Evolutionary conservation across 2,888 invertebrate genomes (phyloP).

Genomic region (Apodemia zela): DNA sequence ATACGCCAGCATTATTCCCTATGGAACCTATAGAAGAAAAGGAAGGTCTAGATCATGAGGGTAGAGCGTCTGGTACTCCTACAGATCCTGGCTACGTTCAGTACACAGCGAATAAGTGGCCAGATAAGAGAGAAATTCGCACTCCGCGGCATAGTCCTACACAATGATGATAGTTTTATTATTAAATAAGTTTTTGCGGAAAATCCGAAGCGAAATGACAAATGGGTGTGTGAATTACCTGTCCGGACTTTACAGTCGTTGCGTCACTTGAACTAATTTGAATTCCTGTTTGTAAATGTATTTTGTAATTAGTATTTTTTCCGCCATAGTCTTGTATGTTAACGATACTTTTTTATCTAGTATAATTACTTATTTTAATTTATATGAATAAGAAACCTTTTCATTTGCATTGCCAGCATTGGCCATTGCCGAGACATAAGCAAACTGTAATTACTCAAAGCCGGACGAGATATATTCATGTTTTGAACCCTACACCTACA

Average conservation of each 20-base stretch:
- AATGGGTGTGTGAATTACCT: slow-evolving; percentile 25
- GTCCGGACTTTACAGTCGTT: slow-evolving; percentile 15
- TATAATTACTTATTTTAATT: too few relatives aligned
- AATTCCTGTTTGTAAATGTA: slow-evolving; percentile 24
- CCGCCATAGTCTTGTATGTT: slow-evolving; percentile 16
- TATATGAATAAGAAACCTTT: too few relatives aligned
- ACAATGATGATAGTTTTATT: slow-evolving; percentile 33
- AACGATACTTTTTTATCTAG: neutral
- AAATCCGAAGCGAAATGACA: slow-evolving; percentile 18
- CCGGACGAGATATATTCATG: too few relatives aligned
- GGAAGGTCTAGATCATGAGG: slow-evolving; percentile 55
- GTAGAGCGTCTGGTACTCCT: slow-evolving; percentile 82
- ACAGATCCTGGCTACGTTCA: slow-evolving; percentile 87
- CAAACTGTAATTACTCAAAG: too few relatives aligned
- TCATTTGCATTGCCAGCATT: too few relatives aligned
- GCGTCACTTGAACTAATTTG: slow-evolving; percentile 23
- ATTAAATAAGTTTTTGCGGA: slow-evolving; percentile 4
- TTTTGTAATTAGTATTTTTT: slow-evolving; percentile 25
- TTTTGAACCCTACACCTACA: too few relatives aligned
- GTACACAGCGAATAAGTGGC: slow-evolving; percentile 86
- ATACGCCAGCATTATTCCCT: slow-evolving; percentile 69
- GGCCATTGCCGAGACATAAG: too few relatives aligned
- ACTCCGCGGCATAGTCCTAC: slow-evolving; percentile 81
- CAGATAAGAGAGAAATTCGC: slow-evolving; percentile 72
- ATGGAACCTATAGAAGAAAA: slow-evolving; percentile 77